phyloP scores from a whole-genome alignment of 2,888 invertebrate genomes.

The Luperina testacea region DNA sequence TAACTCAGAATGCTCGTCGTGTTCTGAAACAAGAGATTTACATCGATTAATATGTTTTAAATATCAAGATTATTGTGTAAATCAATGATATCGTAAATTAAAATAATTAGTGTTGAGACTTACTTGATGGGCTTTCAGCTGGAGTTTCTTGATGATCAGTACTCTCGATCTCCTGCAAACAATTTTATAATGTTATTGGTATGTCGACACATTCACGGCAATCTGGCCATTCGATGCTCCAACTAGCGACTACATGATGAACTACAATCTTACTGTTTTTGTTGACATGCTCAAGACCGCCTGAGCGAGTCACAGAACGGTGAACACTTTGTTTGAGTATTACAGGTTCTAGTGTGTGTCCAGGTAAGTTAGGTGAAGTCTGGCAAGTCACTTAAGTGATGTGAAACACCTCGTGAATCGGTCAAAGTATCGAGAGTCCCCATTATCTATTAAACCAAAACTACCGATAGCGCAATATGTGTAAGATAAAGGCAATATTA shows the following conservation, averaged over 20 bases:
- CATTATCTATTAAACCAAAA: background rate
- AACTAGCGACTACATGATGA: background rate
- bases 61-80: background rate
- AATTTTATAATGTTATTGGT: background rate
- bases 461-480: background rate
- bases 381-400: background rate
- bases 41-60: background rate
- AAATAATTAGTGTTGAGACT: background rate
- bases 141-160: conserved; percentile 69
- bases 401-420: background rate
- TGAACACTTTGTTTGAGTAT: background rate
- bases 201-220: background rate
- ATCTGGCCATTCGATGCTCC: background rate
- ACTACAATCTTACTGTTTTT: background rate
- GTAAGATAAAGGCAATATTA: background rate
- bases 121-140: conserved; percentile 71
- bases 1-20: conserved; percentile 83
- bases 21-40: conserved; percentile 75
- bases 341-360: background rate
- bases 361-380: background rate
- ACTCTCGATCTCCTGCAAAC: conserved; percentile 80
- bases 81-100: background rate
- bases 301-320: background rate
- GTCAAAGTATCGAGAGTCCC: background rate
- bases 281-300: too few relatives aligned